These are phyloP conservation scores for Danionella dracula DNA, from an alignment of 2,797 vertebrate genomes.

Conservation along the genomic window DNA sequence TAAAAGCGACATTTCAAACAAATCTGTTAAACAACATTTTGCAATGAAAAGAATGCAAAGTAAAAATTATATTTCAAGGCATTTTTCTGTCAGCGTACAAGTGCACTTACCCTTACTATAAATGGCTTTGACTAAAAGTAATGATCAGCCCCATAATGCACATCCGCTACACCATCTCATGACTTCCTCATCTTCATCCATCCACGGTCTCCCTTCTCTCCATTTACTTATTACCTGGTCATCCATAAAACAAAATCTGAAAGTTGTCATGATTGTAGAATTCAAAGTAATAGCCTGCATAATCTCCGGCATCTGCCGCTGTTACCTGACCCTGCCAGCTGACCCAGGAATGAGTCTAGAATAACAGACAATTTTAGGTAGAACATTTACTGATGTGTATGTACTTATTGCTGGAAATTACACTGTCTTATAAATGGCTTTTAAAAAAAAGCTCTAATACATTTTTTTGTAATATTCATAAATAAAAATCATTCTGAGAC, in stretches of 20 bases:
- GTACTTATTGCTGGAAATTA: conserved; percentile 26
- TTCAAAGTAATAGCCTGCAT: neutral
- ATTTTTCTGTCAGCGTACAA: neutral
- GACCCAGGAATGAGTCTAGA: conserved; percentile 18
- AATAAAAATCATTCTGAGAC: too few relatives aligned
- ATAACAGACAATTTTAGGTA: conserved; percentile 18
- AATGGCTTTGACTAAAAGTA: neutral
- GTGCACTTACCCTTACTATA: neutral
- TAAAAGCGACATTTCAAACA: too few relatives aligned
- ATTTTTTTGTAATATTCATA: too few relatives aligned
- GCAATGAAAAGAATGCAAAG: too few relatives aligned
- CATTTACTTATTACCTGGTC: neutral
- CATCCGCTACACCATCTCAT: neutral
- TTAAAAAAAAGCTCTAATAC: too few relatives aligned
- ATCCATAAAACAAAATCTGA: conserved; percentile 20
- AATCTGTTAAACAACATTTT: too few relatives aligned
- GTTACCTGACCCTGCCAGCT: conserved; percentile 22
- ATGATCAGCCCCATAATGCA: neutral
- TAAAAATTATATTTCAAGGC: too few relatives aligned
- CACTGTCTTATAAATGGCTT: too few relatives aligned
- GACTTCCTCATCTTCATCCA: neutral
- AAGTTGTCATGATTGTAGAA: neutral
- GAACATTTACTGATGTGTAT: conserved; percentile 4
- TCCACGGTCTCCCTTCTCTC: neutral
- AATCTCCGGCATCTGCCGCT: neutral